phyloP scores from a whole-genome alignment of 30 jellyfish, hydroid and myxozoan species.

The Hydractinia echinata region DNA sequence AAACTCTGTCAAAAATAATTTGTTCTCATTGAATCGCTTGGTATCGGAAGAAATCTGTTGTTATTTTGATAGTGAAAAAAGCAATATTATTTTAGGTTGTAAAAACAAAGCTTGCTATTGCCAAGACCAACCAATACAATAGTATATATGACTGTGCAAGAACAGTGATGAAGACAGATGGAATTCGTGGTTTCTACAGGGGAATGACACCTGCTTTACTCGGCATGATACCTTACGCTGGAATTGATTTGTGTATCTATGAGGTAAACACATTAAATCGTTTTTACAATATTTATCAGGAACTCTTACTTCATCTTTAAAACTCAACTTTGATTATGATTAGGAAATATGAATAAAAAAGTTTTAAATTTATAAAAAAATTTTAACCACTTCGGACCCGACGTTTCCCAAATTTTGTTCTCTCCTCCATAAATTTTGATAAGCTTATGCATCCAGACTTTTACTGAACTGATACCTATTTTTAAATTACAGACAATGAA shows the following conservation, averaged over 20 bases:
- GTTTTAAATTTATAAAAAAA: no score
- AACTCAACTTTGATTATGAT: no score
- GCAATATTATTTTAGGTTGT: slow-evolving; percentile 34
- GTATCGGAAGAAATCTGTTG: no score
- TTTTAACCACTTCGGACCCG: no score
- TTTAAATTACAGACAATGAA: slow-evolving; percentile 52
- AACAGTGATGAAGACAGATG: slow-evolving; percentile 53
- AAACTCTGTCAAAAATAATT: no score
- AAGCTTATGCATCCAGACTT: no score
- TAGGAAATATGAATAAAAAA: no score
- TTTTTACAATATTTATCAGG: background rate
- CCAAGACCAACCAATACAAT: slow-evolving; percentile 86
- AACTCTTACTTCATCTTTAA: background rate
- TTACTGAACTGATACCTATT: no score
- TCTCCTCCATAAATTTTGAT: no score
- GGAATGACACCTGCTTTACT: slow-evolving; percentile 89
- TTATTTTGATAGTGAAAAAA: no score
- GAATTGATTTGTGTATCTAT: slow-evolving; percentile 85
- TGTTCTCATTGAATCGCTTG: no score
- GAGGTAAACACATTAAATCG: slow-evolving; percentile 48
- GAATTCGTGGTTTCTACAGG: slow-evolving; percentile 70
- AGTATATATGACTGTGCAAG: slow-evolving; percentile 86
- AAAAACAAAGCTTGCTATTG: slow-evolving; percentile 87
- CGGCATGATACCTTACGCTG: slow-evolving; percentile 96
- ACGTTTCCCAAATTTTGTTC: no score